These are phyloP conservation scores for Xiphophorus couchianus DNA, from an alignment of 2,113 vertebrate genomes.

Conservation along the genomic window DNA sequence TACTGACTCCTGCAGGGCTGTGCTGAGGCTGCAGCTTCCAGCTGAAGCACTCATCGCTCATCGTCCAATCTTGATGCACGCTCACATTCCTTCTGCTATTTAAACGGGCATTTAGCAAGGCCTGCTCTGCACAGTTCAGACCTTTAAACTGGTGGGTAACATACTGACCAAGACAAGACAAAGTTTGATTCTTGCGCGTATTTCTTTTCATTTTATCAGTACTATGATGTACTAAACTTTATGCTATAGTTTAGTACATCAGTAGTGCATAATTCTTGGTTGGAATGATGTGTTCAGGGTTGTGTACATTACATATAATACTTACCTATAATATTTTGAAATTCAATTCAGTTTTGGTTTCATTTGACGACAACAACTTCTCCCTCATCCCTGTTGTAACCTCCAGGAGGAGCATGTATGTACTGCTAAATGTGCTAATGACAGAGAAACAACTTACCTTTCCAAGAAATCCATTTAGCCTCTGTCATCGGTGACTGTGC, in stretches of 20 bases:
- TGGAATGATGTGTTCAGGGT: not conserved
- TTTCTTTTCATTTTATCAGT: too few relatives aligned
- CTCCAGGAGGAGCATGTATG: too few relatives aligned
- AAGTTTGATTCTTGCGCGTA: not conserved
- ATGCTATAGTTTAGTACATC: too few relatives aligned
- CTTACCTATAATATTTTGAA: not conserved
- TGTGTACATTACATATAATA: not conserved
- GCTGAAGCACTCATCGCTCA: slow-evolving; percentile 52
- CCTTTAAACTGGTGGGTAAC: slow-evolving; percentile 4
- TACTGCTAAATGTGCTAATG: too few relatives aligned
- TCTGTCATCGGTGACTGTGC: too few relatives aligned
- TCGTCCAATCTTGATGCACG: slow-evolving; percentile 15
- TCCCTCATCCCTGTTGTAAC: too few relatives aligned
- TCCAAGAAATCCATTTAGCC: too few relatives aligned
- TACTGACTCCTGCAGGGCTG: slow-evolving; percentile 49
- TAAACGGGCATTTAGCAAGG: slow-evolving; percentile 11
- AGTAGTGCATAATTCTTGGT: not conserved
- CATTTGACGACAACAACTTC: too few relatives aligned
- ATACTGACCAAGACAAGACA: slow-evolving; percentile 12
- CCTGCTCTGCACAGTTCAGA: slow-evolving; percentile 11
- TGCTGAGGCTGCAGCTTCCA: slow-evolving; percentile 68
- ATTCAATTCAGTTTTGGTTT: too few relatives aligned
- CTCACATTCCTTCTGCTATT: not conserved
- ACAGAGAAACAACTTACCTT: too few relatives aligned
- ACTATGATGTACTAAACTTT: not conserved